Base-by-base conservation (phyloP, 2,888 invertebrate genomes). In the Dynastes grantii region DNA sequence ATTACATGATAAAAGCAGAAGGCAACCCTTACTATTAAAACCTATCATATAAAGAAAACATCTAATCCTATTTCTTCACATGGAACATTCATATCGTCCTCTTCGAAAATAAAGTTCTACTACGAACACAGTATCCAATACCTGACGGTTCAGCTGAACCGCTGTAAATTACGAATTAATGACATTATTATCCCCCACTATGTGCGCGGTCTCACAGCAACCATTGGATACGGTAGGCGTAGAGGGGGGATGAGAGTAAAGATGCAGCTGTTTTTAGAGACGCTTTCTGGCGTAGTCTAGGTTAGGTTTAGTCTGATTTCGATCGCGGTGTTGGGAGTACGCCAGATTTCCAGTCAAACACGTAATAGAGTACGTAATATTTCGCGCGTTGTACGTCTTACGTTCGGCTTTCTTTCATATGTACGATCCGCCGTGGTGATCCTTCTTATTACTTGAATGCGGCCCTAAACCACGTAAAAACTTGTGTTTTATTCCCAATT, bases 141-240 rank as follows among this genome's bases (percentile, higher is more conserved):
- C 87, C 86, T 87, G 86, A 84, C 83, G 81, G 83, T 84, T 84
- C 85, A 85, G 85, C 85, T 87, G 87, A 86, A 85, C 87, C 85
- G 86, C 87, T 87, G 87, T 87, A 87, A 88, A 89, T 88, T 88
- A 88, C 85, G 86, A 87, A 87, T 87, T 88, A 89, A 89, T 88
- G 88, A 88, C 86, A 87, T 88, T 88, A 88, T 88, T 88, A 89
- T 86, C 87, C 88, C 70, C 88, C 86, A 82, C 87, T 80, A 79
- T 77, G 70, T 65, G 76, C 77, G 76, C 67, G 73, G 71, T 67
- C 82, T 82, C 81, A 63, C 29, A 63, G 67, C 76, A 61, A 63
- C 75, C 76, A 58, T 76, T 79, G 78, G 81, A 77, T 76, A 76
- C 76, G 65, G 40, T 58, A 13, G 37, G 77, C 63, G 75, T 27